Base-by-base conservation (phyloP, 2,888 invertebrate genomes). In the Blastobasis adustella region DNA sequence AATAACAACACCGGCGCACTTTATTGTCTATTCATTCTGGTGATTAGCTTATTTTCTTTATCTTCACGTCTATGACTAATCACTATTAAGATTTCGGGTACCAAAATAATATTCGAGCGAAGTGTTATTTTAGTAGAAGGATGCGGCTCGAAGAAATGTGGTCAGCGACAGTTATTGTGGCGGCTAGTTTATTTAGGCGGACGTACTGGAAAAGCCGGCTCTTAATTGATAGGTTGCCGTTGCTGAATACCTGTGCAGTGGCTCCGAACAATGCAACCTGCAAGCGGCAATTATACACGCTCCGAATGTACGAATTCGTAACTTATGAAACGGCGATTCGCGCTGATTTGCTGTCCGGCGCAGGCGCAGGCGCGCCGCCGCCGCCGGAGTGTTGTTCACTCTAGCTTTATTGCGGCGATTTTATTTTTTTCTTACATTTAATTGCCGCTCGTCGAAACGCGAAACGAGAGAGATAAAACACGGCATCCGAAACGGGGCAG, bases 261-360 rank as follows among this genome's bases (percentile, higher is more conserved):
- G 76, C 73, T 73, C 54, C 69, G 82, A 82, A 85, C 82, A 83
- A 80, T 82, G 82, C 78, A 83, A 82, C 71, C 59, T 59, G 63
- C 67, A 51, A 53, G 57, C 41, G 45, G 59, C 71, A 79, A 85
- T 85, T 86, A 82, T 80, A 67, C 71, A 79, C 76, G 84, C 81
- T 80, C 82, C 77, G 77, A 77, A 82, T 84, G 73, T 81, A 82
- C 73, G 82, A 85, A 79, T 85, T 85, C 84, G 83, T 82, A 76
- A 80, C 80, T 85, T 82, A 83, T 80, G 82, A 86, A 84, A 82
- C 75, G 64, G 70, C 63, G 59, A 69, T 79, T 79, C 71, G 72
- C 72, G 62, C 69, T 60, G 62, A 70, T 73, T 73, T 75, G 76
- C 75, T 71, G 76, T 42, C n/a, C 7, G n/a, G 10, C 42, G 10